These are phyloP conservation scores for Chionoecetes opilio DNA, from an alignment of 1,140 invertebrate species.

Conservation along the genomic window DNA sequence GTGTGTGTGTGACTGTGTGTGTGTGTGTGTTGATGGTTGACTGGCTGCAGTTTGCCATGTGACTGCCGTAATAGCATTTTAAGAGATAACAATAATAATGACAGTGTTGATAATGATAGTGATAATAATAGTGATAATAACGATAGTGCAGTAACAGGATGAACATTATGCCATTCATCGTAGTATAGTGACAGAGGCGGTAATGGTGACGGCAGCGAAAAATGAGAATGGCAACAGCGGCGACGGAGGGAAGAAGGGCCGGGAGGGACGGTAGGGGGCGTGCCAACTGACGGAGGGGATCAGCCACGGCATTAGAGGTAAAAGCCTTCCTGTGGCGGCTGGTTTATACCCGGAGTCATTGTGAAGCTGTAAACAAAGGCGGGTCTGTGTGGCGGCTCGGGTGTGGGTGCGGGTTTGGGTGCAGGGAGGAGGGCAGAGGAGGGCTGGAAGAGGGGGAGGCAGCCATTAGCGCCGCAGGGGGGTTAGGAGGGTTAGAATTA, in stretches of 20 bases:
- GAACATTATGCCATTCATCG: no score
- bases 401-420: neutral
- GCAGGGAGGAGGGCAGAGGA: neutral
- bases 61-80: neutral
- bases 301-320: constrained; percentile 16
- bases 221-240: neutral
- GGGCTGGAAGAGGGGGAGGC: neutral
- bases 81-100: neutral
- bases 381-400: constrained; percentile 9
- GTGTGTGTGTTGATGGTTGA: neutral
- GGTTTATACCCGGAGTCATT: constrained; percentile 28
- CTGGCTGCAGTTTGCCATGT: neutral
- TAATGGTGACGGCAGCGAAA: neutral
- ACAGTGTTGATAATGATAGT: no score
- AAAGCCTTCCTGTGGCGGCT: constrained; percentile 23
- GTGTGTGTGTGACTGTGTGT: neutral
- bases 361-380: constrained; percentile 28
- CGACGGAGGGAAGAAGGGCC: neutral
- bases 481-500: neutral
- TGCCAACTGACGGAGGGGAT: constrained; percentile 12
- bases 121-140: no score
- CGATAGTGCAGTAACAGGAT: no score
- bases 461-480: constrained; percentile 1
- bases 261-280: neutral
- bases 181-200: neutral